Evolutionary conservation across 2,888 invertebrate genomes (phyloP), one percentile per base, ranked within the genome.

Genomic region (Eristalis tenax): DNA sequence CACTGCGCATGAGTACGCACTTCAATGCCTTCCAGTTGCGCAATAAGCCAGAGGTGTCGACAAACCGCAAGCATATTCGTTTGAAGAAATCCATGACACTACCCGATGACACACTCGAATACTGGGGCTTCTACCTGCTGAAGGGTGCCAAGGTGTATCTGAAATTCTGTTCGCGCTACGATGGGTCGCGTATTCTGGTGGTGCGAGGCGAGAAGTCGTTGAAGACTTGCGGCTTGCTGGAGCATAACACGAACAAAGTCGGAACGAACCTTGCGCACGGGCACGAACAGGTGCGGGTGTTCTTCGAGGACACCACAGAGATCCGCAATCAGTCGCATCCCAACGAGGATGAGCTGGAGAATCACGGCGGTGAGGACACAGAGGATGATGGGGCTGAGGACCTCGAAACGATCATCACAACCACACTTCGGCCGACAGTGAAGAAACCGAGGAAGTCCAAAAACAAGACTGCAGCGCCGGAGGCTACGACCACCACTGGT

Each of bases 61-160:
- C 94, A 78, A 95, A 94, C 90, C 94, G 95, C 70, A 97, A 96
- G 92, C 96, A 97, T 90, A 96, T 97, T 89, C 94, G 95, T 89
- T 93, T 97, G 89, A 96, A 96, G 91, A 97, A 97, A 91, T 96
- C 96, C 6, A 97, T 97, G 96, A 94, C 94, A 2, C 93, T 97
- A 87, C 97, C 97, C 0, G 97, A 97, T 91, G 97, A 97, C 90
- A 97, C 97, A 11, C 93, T 97, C 43, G 97, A 97, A 92, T 97
- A 97, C 92, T 97, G 97, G 97, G 97, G 97, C 2, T 97, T 97
- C 93, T 97, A 96, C 93, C 93, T 97, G 65, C 93, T 97, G 68
- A 95, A 95, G 92, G 97, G 97, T 28, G 97, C 97, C 1, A 95
- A 94, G 13, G 97, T 97, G 2, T 95, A 95, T 88, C 93, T 97